Percentiles rank a stretch among this genome's conserved stretches.
These are phyloP conservation scores for Enteromius afrohamiltoni DNA, from an alignment of 2,797 vertebrate species.

Conservation along the genomic window DNA sequence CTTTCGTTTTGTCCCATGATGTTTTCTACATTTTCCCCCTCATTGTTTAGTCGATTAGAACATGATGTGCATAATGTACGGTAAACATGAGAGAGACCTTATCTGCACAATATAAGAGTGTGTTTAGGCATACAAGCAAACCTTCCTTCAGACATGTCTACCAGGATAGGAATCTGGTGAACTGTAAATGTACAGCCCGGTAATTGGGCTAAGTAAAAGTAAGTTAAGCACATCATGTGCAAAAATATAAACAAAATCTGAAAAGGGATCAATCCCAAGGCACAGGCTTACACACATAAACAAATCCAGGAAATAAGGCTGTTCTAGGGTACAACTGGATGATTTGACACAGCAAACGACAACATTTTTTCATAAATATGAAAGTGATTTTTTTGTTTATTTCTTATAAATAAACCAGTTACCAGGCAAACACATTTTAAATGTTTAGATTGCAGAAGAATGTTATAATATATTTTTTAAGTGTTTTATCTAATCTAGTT, in stretches of 20 bases:
- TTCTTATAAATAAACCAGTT: neutral
- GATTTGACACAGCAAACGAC: neutral
- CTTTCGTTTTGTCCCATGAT: neutral
- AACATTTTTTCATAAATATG: conserved; percentile 1
- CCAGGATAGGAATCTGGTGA: neutral
- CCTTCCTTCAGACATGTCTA: neutral
- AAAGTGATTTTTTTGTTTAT: neutral
- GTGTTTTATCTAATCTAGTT: neutral
- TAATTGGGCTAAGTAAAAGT: neutral
- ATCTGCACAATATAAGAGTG: neutral
- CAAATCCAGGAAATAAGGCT: conserved; percentile 3
- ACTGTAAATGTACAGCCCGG: neutral
- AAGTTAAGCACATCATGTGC: neutral
- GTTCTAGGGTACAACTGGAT: neutral
- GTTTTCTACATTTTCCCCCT: neutral
- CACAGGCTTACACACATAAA: neutral
- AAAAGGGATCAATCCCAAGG: conserved; percentile 9
- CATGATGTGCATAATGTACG: neutral
- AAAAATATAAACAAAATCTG: conserved; percentile 6
- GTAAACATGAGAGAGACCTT: neutral
- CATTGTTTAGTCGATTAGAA: neutral
- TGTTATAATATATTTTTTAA: neutral
- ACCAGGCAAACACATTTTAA: neutral
- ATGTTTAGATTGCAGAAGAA: neutral
- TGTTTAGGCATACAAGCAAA: neutral